phyloP scores from a whole-genome alignment of 64 coral and sea anemone species.

The Actinia tenebrosa region DNA sequence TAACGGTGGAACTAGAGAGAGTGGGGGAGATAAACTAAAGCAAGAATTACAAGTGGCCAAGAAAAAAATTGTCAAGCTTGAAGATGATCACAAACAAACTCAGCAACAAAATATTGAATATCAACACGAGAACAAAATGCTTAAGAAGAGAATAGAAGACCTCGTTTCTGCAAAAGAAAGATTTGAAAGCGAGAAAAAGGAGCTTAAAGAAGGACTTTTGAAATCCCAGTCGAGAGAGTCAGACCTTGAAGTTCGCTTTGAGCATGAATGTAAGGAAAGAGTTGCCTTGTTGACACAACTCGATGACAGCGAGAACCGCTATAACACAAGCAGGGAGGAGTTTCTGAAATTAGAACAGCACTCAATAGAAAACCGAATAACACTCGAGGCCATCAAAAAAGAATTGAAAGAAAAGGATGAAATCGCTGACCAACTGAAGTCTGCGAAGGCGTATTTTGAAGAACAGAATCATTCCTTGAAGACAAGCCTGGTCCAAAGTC shows the following conservation, averaged over 20 bases:
- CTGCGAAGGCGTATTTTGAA: conserved; percentile 67
- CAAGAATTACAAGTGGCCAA: conserved; percentile 69
- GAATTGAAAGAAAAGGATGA: conserved; percentile 85
- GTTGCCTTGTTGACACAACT: conserved; percentile 62
- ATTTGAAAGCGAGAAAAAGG: conserved; percentile 71
- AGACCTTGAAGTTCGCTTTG: conserved; percentile 80
- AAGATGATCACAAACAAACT: conserved; percentile 56
- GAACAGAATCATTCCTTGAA: conserved; percentile 80
- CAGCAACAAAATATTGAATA: conserved; percentile 73
- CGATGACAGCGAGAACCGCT: conserved; percentile 67
- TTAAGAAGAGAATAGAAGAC: conserved; percentile 72
- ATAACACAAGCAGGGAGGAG: conserved; percentile 51
- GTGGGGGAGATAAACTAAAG: conserved; percentile 29
- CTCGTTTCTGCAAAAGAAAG: conserved; percentile 44
- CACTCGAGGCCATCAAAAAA: conserved; percentile 48
- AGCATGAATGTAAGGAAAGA: conserved; percentile 77
- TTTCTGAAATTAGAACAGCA: conserved; percentile 81
- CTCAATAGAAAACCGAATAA: conserved; percentile 71
- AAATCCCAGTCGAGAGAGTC: conserved; percentile 43
- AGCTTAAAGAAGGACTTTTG: conserved; percentile 56
- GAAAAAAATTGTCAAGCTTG: conserved; percentile 54
- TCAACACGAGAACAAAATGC: conserved; percentile 70
- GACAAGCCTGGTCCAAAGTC: conserved; percentile 49
- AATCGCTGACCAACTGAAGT: conserved; percentile 54
- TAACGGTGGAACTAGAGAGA: neutral